Conservation (phyloP, 2,797 vertebrate genomes). For the Nannoperca obscura region DNA sequence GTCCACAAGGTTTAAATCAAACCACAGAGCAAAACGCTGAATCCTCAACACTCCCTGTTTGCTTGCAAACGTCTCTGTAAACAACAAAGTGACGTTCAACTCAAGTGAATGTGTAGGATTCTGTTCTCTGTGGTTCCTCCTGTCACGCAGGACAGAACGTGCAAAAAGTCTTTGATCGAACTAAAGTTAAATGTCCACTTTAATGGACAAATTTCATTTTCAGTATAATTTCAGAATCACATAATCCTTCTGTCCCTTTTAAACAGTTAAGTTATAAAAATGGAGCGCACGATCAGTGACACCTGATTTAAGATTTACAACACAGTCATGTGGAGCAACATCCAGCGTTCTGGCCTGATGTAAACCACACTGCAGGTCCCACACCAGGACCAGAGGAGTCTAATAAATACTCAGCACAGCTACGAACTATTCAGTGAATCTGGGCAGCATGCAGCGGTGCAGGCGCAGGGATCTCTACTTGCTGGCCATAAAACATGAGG, state of each 20-base stretch:
- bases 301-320: conserved; percentile 23
- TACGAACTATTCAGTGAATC: neutral
- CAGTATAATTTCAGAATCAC: neutral
- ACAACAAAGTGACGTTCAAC: neutral
- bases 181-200: conserved; percentile 20
- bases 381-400: conserved; percentile 8
- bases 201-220: neutral
- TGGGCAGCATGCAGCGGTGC: conserved; percentile 47
- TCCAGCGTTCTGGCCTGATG: conserved; percentile 7
- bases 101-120: neutral
- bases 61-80: neutral
- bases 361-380: conserved; percentile 28
- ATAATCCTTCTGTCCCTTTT: conserved; percentile 53
- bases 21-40: conserved; percentile 13
- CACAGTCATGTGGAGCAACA: conserved; percentile 30
- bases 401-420: neutral
- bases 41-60: neutral
- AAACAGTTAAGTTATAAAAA: conserved; percentile 30
- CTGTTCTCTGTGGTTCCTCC: neutral
- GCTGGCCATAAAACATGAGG: neutral
- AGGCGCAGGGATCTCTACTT: neutral
- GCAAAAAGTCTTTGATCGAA: conserved; percentile 37
- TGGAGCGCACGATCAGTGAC: conserved; percentile 26
- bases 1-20: conserved; percentile 7
- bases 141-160: conserved; percentile 2